A percentile compares a stretch with the other conserved stretches of the same genome.
Conservation (phyloP, 2,797 vertebrate species). For the Octomys mimax region DNA sequence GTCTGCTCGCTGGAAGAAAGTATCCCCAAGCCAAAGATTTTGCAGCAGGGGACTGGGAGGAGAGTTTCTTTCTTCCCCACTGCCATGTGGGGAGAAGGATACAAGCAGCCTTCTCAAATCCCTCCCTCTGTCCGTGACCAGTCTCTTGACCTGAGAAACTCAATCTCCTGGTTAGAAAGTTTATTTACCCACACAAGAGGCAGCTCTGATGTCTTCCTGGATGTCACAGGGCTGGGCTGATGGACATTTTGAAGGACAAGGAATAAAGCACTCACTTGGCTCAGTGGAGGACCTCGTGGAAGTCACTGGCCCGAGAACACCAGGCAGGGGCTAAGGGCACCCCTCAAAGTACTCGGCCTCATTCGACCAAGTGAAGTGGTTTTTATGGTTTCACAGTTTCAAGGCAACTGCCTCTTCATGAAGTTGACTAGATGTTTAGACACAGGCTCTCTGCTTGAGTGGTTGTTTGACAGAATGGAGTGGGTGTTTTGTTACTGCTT, state of each 20-base stretch:
- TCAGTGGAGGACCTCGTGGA: background rate
- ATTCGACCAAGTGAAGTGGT: slow-evolving; percentile 74
- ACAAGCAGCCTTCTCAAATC: slow-evolving; percentile 2
- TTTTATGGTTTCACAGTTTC: slow-evolving; percentile 76
- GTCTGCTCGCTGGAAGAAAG: background rate
- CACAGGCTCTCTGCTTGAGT: slow-evolving; percentile 79
- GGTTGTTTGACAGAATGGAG: slow-evolving; percentile 85
- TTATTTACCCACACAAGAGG: slow-evolving; percentile 50
- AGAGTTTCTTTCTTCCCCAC: background rate
- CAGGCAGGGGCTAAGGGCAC: slow-evolving; percentile 15
- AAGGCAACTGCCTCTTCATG: slow-evolving; percentile 70
- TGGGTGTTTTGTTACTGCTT: slow-evolving; percentile 83
- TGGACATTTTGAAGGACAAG: slow-evolving; percentile 6
- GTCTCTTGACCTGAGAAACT: slow-evolving; percentile 48
- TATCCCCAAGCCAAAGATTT: background rate
- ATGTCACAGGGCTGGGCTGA: background rate
- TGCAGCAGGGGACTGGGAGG: background rate
- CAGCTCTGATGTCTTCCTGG: slow-evolving; percentile 59
- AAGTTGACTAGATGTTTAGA: slow-evolving; percentile 84
- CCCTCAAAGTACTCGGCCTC: slow-evolving; percentile 24
- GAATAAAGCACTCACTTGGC: background rate
- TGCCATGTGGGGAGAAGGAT: background rate
- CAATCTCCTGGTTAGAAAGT: slow-evolving; percentile 40
- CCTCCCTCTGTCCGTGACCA: background rate
- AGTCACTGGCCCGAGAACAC: background rate